Evolutionary conservation across 2,888 invertebrate genomes (phyloP), one percentile per base, ranked within the genome.

Genomic region (Cheilosia vulpina): DNA sequence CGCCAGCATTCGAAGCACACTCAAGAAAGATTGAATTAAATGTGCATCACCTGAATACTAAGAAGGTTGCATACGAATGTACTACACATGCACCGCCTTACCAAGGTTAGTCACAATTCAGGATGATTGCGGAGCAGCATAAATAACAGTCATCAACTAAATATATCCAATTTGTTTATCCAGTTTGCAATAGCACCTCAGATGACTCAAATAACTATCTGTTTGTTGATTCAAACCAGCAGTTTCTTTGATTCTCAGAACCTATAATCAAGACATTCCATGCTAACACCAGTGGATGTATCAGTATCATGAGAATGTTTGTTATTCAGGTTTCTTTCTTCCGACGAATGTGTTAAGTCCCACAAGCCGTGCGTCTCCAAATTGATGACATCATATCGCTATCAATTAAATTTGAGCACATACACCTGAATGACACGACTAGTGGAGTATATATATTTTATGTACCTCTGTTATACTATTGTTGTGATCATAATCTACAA

Each of bases 331-430:
- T 76, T 76, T 76, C 52, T 43, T 21, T 53, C 57, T 50, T 60
- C 21, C 19, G 63, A 41, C 19, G 45, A 41, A 60, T 82, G 65
- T 65, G 57, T 41, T 69, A 43, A 77, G 15, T 68, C 27, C 31
- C 15, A 72, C 52, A 27, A 76, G 38, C 53, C 58, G 62, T 73
- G 66, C 73, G 63, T 68, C 66, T 41, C 60, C 45, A 34, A 69
- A 60, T 72, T 69, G 83, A 79, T 84, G 83, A 84, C 83, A 79
- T 84, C 83, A 84, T 73, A 69, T 27, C 38, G 43, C 63, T 73
- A 75, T 79, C 58, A 72, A 62, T 47, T 68, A 53, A 66, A 15
- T 24, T 63, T 63, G 50, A 24, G 11, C 52, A 55, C 43, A 55
- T 21, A 73, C 83, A 73, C 72, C 83, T 69, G 60, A 73, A 55